phyloP scores from a whole-genome alignment of 2,797 vertebrate species.

The Crocidura indochinensis region DNA sequence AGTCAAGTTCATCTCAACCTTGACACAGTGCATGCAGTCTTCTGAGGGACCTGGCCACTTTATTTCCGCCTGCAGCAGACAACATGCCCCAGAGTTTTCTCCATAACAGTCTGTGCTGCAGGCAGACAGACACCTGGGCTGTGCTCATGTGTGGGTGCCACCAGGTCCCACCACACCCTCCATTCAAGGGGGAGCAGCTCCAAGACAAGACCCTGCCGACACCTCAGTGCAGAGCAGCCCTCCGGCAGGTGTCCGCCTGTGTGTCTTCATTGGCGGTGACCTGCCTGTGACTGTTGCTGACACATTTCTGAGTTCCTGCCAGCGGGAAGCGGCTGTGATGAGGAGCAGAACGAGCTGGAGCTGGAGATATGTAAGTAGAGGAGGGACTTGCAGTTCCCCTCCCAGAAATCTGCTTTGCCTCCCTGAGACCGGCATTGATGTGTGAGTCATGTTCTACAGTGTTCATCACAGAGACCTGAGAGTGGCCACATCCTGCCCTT shows the following conservation, averaged over 20 bases:
- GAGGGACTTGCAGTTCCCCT: background rate
- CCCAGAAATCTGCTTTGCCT: background rate
- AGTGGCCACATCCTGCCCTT: background rate
- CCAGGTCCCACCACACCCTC: background rate
- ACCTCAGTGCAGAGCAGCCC: too few species aligned
- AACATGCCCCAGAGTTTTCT: background rate
- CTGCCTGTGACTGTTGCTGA: background rate
- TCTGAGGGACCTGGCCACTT: background rate
- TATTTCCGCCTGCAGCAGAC: background rate
- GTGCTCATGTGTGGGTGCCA: background rate
- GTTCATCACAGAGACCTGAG: background rate
- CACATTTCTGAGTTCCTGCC: background rate
- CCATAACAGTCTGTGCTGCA: too few species aligned
- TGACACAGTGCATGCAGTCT: background rate
- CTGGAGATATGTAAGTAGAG: background rate
- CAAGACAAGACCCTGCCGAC: too few species aligned
- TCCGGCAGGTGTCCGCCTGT: background rate
- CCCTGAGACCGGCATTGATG: background rate
- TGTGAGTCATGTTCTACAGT: conserved; percentile 1
- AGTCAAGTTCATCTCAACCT: background rate
- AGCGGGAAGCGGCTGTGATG: background rate
- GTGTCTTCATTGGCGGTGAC: background rate
- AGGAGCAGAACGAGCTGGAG: background rate
- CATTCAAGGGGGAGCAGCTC: background rate
- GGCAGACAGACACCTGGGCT: background rate